Evolutionary conservation across 2,113 vertebrate genomes (phyloP), one percentile per base, ranked within the genome.

Genomic region (Oreochromis niloticus): DNA sequence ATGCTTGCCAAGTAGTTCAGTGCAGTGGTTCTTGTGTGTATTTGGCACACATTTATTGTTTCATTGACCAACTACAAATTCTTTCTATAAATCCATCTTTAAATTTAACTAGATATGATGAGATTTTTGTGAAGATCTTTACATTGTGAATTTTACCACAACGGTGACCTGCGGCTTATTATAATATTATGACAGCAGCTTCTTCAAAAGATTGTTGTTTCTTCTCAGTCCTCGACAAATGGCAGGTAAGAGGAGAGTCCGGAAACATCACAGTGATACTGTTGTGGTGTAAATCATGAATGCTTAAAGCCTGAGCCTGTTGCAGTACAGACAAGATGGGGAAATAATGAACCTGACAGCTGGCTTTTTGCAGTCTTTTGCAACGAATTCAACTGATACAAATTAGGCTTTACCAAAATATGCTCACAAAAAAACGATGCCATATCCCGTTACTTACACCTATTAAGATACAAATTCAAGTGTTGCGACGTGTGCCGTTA

Each of bases 181-280:
- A 30, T 55, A 71, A 54, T 41, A 39, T 71, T 52, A 68, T 10
- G n/a, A 39, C 34, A 30, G 10, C 39, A 75, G 27, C 19, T 84
- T 59, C 54, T 54, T 81, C 30, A 57, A 78, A 71, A 80, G 32
- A 34, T 50, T 59, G 19, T 24, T 24, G 24, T 24, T 24, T 24
- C 24, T 24, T 24, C 24, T 24, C 24, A 24, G 24, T 24, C 24
- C 24, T 24, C 24, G 24, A 24, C 85, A 75, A 48, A 83, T 63
- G 27, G 19, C 48, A 59, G 46, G 75, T 83, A 82, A 52, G 78
- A 80, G 9, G 17, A 90, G 63, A 81, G 24, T 34, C n/a, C 36
- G 41, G 83, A 89, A 86, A 88, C 78, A 56, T 61, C 59, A 89
- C 55, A 50, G 56, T 61, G 27, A 86, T 22, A 86, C 81, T 84